These are phyloP conservation scores for Catalaphyllia jardinei DNA, from an alignment of 64 coral and sea anemone genomes.

Conservation along the genomic window DNA sequence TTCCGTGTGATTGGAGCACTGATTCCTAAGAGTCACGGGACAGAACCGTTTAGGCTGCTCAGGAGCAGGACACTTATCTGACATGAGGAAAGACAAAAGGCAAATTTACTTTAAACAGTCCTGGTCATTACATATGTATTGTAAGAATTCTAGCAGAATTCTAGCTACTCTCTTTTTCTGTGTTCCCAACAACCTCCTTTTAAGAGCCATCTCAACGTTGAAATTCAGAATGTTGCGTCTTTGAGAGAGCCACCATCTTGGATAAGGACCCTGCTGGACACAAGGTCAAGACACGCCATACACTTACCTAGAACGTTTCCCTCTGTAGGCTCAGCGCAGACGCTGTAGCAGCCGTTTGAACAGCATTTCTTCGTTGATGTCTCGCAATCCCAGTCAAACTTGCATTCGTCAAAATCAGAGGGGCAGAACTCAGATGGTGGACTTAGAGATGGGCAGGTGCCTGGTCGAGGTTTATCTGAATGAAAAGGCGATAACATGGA, in stretches of 20 bases:
- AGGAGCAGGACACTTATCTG: conserved; percentile 18
- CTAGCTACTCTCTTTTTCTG: no score
- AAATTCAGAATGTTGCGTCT: no score
- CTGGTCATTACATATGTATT: not conserved
- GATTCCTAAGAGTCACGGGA: conserved; percentile 5
- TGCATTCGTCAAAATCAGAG: conserved; percentile 48
- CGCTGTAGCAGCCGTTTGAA: conserved; percentile 55
- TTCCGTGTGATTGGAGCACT: conserved; percentile 43
- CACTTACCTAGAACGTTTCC: conserved; percentile 1
- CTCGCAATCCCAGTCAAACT: conserved; percentile 46
- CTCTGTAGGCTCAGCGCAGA: conserved; percentile 27
- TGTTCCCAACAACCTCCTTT: no score
- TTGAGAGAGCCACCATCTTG: not conserved
- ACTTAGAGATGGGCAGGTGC: conserved; percentile 19
- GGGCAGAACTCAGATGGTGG: conserved; percentile 54
- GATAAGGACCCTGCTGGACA: no score
- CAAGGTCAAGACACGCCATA: not conserved
- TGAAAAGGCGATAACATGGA: not conserved
- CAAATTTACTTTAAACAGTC: not conserved
- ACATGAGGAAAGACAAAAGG: not conserved
- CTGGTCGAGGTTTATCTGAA: conserved; percentile 12
- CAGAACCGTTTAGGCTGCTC: not conserved
- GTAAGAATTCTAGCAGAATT: no score
- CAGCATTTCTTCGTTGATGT: conserved; percentile 49
- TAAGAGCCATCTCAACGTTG: no score